Conservation (phyloP, 1,140 invertebrate species). For the Cepaea nemoralis region DNA sequence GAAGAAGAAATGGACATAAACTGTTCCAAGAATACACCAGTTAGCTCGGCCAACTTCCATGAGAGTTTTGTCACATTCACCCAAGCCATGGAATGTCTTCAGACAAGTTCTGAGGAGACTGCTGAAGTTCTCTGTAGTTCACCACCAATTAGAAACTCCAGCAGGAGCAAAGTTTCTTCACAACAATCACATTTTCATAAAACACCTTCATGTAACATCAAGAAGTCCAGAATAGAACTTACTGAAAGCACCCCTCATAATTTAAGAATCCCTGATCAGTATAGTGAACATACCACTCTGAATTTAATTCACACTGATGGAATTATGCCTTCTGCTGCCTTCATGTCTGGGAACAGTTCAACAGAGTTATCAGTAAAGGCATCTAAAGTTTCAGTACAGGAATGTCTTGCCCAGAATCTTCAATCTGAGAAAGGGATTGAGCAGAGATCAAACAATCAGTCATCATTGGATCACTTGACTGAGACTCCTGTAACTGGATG, state of each 20-base stretch:
- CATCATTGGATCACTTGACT: not conserved
- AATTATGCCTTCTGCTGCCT: not conserved
- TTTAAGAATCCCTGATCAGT: not conserved
- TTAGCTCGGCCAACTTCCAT: not conserved
- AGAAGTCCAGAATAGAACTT: not conserved
- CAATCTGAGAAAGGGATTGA: not conserved
- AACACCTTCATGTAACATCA: not conserved
- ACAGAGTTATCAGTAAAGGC: not conserved
- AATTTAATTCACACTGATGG: not conserved
- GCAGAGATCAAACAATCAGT: not conserved
- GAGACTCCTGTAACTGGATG: not conserved
- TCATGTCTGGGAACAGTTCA: not conserved
- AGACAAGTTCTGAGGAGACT: conserved; percentile 46
- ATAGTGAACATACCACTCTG: not conserved
- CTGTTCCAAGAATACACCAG: not conserved
- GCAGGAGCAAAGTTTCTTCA: not conserved
- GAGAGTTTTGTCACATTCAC: conserved; percentile 52
- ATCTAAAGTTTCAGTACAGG: not conserved
- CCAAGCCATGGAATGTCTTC: conserved; percentile 57
- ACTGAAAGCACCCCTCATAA: not conserved
- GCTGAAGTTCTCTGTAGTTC: not conserved
- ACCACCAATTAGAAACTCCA: not conserved
- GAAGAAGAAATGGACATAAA: conserved; percentile 1
- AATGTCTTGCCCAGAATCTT: not conserved
- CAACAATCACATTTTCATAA: not conserved